phyloP scores from a whole-genome alignment of 2,113 vertebrate species.

The Pelodiscus sinensis region DNA sequence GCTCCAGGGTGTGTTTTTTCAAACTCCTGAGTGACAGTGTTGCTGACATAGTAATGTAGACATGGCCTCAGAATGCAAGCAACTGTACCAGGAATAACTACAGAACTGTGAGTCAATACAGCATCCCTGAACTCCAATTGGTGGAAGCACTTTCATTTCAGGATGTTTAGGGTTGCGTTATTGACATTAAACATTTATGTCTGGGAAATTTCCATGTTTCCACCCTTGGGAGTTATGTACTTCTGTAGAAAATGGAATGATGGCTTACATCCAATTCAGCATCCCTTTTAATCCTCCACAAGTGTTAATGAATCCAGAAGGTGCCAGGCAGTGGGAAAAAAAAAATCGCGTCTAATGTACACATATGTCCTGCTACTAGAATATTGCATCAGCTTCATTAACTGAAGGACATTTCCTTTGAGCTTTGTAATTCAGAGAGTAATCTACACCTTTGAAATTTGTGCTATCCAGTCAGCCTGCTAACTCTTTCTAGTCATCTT shows the following conservation, averaged over 20 bases:
- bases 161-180: neutral
- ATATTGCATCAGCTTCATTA: neutral
- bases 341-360: neutral
- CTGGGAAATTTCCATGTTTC: neutral
- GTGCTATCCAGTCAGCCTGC: conserved; percentile 38
- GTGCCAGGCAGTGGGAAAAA: neutral
- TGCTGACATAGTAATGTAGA: neutral
- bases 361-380: neutral
- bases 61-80: neutral
- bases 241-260: neutral
- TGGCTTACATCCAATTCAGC: neutral
- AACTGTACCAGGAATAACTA: fast-evolving
- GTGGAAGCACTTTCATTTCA: neutral
- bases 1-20: no score
- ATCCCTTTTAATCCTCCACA: neutral
- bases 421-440: conserved; percentile 45
- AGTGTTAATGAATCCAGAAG: neutral
- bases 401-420: conserved; percentile 30
- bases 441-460: conserved; percentile 31
- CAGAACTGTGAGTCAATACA: neutral
- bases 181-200: neutral
- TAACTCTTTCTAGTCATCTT: conserved; percentile 63
- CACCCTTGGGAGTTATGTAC: neutral
- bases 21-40: no score
- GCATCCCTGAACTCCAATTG: fast-evolving